A percentile compares a stretch with the other conserved stretches of the same genome.
These are phyloP conservation scores for Gephyroberyx darwinii DNA, from an alignment of 2,797 vertebrate species.

Conservation along the genomic window DNA sequence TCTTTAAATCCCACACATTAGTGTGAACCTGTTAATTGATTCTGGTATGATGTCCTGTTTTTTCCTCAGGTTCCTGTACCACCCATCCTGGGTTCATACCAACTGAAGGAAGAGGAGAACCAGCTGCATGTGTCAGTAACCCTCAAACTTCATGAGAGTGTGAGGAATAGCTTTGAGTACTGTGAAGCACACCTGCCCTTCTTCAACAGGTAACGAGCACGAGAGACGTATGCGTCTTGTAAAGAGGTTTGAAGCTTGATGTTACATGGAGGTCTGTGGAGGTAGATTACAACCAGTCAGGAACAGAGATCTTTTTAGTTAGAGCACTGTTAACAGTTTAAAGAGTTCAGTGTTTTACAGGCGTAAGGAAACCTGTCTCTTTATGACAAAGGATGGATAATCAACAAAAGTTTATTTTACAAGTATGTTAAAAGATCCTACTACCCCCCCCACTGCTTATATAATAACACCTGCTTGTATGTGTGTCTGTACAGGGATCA, in stretches of 20 bases:
- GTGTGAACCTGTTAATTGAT: neutral
- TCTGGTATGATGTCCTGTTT: neutral
- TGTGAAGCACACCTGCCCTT: constrained; percentile 93
- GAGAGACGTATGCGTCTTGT: neutral
- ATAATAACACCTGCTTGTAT: neutral
- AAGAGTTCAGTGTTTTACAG: neutral
- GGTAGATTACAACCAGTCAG: neutral
- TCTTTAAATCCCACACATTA: neutral
- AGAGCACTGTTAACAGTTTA: neutral
- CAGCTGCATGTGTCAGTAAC: constrained; percentile 85
- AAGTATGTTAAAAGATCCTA: too few relatives aligned
- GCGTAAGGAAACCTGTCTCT: neutral
- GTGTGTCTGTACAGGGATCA: constrained; percentile 81
- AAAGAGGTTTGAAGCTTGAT: neutral
- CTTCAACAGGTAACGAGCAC: constrained; percentile 89
- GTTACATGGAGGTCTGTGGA: neutral
- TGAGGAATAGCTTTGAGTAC: constrained; percentile 94
- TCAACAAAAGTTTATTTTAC: too few relatives aligned
- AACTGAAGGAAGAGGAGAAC: constrained; percentile 84
- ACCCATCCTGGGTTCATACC: constrained; percentile 92
- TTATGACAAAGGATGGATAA: neutral
- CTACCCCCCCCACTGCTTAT: too few relatives aligned
- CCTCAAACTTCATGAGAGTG: constrained; percentile 95
- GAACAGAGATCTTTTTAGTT: neutral
- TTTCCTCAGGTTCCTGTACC: constrained; percentile 89